Percentiles rank a stretch among this genome's conserved stretches.
These are phyloP conservation scores for Terebella lapidaria DNA, from an alignment of 2,888 invertebrate species.

Conservation along the genomic window DNA sequence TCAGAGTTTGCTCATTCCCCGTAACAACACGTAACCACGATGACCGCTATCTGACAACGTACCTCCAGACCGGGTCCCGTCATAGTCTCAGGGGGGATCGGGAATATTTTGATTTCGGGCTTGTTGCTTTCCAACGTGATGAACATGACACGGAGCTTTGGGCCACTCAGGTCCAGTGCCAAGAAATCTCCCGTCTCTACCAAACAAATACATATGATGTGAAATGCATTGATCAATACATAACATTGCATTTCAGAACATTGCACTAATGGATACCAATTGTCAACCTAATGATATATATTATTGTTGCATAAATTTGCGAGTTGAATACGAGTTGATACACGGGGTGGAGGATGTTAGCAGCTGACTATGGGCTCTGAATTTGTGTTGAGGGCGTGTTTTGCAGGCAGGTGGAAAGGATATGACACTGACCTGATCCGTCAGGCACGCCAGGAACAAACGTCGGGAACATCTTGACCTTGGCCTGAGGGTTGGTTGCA, in stretches of 20 bases:
- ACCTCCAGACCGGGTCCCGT: conserved; percentile 74
- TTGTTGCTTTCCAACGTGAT: conserved; percentile 79
- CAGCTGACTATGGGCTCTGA: too few relatives aligned
- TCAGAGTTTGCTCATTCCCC: too few relatives aligned
- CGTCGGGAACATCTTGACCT: conserved; percentile 90
- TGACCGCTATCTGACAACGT: too few relatives aligned
- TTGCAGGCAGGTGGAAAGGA: background rate
- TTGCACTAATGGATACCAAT: too few relatives aligned
- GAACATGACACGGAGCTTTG: conserved; percentile 92
- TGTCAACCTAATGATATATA: too few relatives aligned
- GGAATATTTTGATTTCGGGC: conserved; percentile 93
- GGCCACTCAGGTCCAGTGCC: conserved; percentile 95
- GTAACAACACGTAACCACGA: too few relatives aligned
- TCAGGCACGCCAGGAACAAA: conserved; percentile 93
- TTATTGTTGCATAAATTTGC: background rate
- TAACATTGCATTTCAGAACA: too few relatives aligned
- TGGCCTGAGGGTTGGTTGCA: conserved; percentile 70
- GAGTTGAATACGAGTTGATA: too few relatives aligned
- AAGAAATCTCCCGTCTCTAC: conserved; percentile 87
- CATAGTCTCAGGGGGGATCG: conserved; percentile 92
- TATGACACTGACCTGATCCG: conserved; percentile 64
- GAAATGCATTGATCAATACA: background rate
- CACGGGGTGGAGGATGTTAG: too few relatives aligned
- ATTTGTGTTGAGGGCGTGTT: too few relatives aligned
- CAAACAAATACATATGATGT: conserved; percentile 32